Conservation (phyloP, 2,113 vertebrate genomes). For the Triplophysa rosa region DNA sequence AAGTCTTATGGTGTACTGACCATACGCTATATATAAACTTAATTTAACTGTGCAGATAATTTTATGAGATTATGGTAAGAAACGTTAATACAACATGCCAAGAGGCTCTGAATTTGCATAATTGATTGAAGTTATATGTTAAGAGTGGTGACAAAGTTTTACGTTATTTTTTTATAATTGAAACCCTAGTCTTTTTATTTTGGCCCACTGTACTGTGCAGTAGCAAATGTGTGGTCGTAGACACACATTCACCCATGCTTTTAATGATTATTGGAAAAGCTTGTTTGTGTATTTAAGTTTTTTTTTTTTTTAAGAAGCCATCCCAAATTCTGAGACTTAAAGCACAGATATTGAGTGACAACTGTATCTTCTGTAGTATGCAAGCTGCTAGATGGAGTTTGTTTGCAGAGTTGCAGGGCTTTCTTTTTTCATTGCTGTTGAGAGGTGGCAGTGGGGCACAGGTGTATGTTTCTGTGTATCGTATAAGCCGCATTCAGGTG, state of each 20-base stretch:
- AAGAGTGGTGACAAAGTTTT: neutral
- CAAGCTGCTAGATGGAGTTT: neutral
- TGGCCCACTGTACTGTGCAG: neutral
- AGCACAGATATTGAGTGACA: neutral
- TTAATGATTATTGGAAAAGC: slow-evolving; percentile 12
- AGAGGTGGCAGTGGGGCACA: neutral
- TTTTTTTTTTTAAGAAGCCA: too few species aligned
- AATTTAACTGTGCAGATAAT: neutral
- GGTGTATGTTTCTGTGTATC: slow-evolving; percentile 15
- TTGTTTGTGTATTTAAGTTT: neutral
- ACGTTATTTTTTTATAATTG: neutral
- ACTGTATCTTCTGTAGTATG: neutral
- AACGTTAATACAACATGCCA: neutral
- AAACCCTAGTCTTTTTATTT: neutral
- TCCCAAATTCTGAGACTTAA: neutral
- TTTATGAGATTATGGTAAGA: neutral
- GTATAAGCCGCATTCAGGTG: slow-evolving; percentile 16
- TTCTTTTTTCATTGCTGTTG: neutral
- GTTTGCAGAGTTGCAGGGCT: slow-evolving; percentile 5
- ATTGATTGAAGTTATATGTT: neutral
- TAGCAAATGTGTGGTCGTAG: neutral
- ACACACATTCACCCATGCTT: neutral
- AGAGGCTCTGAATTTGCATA: neutral
- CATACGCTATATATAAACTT: neutral
- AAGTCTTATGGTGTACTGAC: slow-evolving; percentile 10